These are phyloP conservation scores for Microtus ochrogaster DNA, from an alignment of 2,113 vertebrate species.

Conservation along the genomic window DNA sequence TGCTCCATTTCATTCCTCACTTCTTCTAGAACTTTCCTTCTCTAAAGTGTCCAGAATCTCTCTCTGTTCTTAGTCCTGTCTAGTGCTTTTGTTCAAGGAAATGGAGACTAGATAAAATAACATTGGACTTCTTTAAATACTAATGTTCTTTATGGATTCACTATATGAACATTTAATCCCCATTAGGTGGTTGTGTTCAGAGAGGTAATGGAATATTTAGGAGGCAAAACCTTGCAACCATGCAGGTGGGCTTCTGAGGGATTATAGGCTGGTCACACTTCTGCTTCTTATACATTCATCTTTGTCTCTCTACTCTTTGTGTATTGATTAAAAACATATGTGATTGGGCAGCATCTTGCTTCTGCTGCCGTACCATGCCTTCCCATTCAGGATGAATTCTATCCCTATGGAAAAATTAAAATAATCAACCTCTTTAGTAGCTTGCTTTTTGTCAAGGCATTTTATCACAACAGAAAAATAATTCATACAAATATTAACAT, in stretches of 20 bases:
- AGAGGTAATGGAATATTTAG: not conserved
- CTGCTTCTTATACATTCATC: not conserved
- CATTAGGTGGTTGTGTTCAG: not conserved
- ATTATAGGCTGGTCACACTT: not conserved
- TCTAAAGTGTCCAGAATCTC: not conserved
- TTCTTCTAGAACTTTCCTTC: not conserved
- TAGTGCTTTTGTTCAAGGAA: slow-evolving; percentile 8
- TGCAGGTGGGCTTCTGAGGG: not conserved
- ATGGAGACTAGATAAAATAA: not conserved
- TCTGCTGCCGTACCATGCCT: not conserved
- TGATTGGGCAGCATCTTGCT: not conserved
- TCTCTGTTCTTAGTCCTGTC: not conserved
- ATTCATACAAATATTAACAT: not conserved
- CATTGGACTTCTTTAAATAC: not conserved
- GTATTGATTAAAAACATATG: not conserved
- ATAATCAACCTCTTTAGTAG: not conserved
- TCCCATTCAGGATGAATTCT: not conserved
- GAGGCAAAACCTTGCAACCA: not conserved
- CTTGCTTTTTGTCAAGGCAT: not conserved
- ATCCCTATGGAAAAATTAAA: too few species aligned
- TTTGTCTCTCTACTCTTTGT: not conserved
- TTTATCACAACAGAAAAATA: not conserved
- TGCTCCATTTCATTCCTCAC: not conserved
- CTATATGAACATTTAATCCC: not conserved
- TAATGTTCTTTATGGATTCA: not conserved